A percentile compares a stretch with the other conserved stretches of the same genome.
Conservation (phyloP, 2,797 vertebrate genomes). For the Rhincodon typus region DNA sequence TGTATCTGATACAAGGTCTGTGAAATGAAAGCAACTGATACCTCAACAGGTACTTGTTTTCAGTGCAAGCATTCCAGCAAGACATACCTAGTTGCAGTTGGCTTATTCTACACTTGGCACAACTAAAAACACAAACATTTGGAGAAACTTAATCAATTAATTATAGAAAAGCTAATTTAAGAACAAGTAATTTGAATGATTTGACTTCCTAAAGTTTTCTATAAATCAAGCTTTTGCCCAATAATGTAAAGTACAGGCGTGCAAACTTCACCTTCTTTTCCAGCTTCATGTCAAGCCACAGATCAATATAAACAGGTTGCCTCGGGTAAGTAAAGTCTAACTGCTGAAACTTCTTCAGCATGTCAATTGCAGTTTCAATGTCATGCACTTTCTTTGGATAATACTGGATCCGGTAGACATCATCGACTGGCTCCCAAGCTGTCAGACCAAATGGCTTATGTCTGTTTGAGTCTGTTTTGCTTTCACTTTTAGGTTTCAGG, state of each 20-base stretch:
- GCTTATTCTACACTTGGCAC: not conserved
- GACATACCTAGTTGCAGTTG: not conserved
- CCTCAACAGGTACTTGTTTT: not conserved
- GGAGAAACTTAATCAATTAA: not conserved
- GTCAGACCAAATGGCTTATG: slow-evolving; percentile 57
- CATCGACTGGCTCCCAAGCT: slow-evolving; percentile 68
- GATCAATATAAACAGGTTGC: slow-evolving; percentile 68
- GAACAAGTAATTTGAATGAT: slow-evolving; percentile 10
- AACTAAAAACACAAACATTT: not conserved
- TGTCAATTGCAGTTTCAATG: slow-evolving; percentile 57
- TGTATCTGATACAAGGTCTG: not conserved
- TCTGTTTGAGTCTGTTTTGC: slow-evolving; percentile 52
- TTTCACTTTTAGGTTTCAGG: slow-evolving; percentile 45
- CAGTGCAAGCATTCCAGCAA: not conserved
- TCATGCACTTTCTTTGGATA: slow-evolving; percentile 61
- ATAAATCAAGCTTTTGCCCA: not conserved
- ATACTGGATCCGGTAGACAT: slow-evolving; percentile 71
- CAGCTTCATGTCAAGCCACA: slow-evolving; percentile 76
- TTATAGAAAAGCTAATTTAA: not conserved
- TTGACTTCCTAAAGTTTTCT: not conserved
- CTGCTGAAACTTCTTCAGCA: slow-evolving; percentile 74
- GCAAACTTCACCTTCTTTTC: slow-evolving; percentile 75
- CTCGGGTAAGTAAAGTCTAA: slow-evolving; percentile 70
- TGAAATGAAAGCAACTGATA: not conserved
- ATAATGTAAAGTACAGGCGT: not conserved